Conservation (phyloP, 2,888 invertebrate species). For the Luperina nickerlii region DNA sequence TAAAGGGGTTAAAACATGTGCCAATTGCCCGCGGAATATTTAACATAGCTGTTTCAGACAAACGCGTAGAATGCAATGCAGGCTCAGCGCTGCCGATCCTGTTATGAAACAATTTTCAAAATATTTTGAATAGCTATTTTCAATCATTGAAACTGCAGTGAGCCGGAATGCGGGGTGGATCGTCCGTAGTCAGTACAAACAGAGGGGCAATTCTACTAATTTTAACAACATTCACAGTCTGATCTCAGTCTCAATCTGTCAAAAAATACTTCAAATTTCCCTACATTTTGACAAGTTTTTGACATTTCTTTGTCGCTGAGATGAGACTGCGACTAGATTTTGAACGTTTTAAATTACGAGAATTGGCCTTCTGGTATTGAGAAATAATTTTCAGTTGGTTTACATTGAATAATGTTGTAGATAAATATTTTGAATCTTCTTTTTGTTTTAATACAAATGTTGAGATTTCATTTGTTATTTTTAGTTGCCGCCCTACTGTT, state of each 20-base stretch:
- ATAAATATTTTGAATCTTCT: constrained; percentile 51
- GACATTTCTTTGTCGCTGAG: too few relatives aligned
- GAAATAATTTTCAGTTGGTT: constrained; percentile 71
- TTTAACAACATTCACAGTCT: too few relatives aligned
- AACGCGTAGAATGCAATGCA: constrained; percentile 81
- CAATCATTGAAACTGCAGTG: constrained; percentile 89
- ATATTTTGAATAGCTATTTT: constrained; percentile 90
- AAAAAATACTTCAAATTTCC: too few relatives aligned
- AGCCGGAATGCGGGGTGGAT: constrained; percentile 84
- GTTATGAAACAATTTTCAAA: constrained; percentile 90
- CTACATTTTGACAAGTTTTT: too few relatives aligned
- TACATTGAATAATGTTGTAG: constrained; percentile 56
- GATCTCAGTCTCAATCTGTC: too few relatives aligned
- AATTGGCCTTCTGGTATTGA: too few relatives aligned
- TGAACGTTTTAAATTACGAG: too few relatives aligned
- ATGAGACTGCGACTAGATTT: too few relatives aligned
- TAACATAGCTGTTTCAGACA: constrained; percentile 81
- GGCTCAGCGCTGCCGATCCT: constrained; percentile 78
- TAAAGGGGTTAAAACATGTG: constrained; percentile 71
- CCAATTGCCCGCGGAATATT: constrained; percentile 84
- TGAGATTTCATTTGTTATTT: background rate
- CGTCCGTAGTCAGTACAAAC: constrained; percentile 76
- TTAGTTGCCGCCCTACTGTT: too few relatives aligned
- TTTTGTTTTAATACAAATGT: constrained; percentile 17
- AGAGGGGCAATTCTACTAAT: too few relatives aligned